These are phyloP conservation scores for Aleiodes testaceus DNA, from an alignment of 2,888 invertebrate species.

Conservation along the genomic window DNA sequence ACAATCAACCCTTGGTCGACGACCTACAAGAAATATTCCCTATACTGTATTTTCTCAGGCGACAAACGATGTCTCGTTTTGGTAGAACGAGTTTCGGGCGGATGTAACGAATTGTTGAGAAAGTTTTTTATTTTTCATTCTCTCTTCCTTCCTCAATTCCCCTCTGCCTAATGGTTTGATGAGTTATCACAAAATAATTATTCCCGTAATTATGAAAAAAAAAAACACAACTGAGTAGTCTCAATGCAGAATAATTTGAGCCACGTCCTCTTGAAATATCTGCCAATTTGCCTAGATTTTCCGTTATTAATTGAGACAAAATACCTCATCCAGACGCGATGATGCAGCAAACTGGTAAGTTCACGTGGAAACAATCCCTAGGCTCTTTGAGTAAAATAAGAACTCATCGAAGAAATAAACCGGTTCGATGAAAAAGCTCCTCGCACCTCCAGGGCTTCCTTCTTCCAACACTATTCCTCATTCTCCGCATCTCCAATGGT, in stretches of 20 bases:
- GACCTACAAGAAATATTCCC: background rate
- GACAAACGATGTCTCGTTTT: conserved; percentile 36
- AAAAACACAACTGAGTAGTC: no score
- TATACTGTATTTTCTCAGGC: conserved; percentile 17
- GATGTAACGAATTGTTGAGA: conserved; percentile 41
- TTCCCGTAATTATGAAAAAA: background rate
- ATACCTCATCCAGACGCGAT: background rate
- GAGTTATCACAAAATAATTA: conserved; percentile 4
- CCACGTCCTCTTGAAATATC: no score
- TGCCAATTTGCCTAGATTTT: no score
- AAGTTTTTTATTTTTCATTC: conserved; percentile 11
- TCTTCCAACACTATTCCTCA: conserved; percentile 26
- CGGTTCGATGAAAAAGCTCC: conserved; percentile 50
- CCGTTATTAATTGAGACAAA: no score
- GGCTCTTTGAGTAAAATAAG: conserved; percentile 31
- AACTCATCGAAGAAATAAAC: conserved; percentile 47
- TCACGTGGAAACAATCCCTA: conserved; percentile 35
- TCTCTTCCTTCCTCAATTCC: background rate
- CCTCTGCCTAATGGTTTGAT: background rate
- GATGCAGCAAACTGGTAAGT: conserved; percentile 39
- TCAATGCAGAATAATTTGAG: no score
- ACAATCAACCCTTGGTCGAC: conserved; percentile 35
- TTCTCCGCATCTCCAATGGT: conserved; percentile 38
- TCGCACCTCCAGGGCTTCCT: conserved; percentile 54
- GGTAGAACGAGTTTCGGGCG: conserved; percentile 41